phyloP scores from a whole-genome alignment of 1,140 invertebrate genomes.

The Dreissena polymorpha region DNA sequence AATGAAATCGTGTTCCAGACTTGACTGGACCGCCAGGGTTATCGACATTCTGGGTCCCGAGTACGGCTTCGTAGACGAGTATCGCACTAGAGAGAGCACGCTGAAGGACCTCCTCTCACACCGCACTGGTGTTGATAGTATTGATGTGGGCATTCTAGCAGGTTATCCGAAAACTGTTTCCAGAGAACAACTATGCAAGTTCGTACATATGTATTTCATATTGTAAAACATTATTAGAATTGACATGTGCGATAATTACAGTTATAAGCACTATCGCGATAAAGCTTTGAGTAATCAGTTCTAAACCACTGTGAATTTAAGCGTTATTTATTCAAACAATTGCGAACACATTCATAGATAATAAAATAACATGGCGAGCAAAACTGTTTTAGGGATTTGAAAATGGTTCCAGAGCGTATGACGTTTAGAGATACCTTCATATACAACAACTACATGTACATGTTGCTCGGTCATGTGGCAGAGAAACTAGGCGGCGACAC shows the following conservation, averaged over 20 bases:
- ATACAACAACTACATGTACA: constrained; percentile 68
- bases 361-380: not conserved
- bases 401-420: constrained; percentile 46
- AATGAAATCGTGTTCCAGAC: not conserved
- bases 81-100: constrained; percentile 18
- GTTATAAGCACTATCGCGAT: too few species aligned
- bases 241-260: too few species aligned
- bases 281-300: too few species aligned
- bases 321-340: too few species aligned
- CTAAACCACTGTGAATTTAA: too few species aligned
- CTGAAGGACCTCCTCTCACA: constrained; percentile 35
- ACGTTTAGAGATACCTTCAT: constrained; percentile 56
- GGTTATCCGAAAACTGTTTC: constrained; percentile 17
- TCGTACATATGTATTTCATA: not conserved
- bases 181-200: constrained; percentile 38
- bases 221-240: too few species aligned
- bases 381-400: constrained; percentile 52
- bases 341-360: too few species aligned
- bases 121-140: constrained; percentile 27
- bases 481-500: constrained; percentile 46
- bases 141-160: constrained; percentile 19
- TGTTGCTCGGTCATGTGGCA: constrained; percentile 61
- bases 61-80: constrained; percentile 39
- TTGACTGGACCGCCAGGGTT: constrained; percentile 26
- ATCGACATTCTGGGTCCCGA: constrained; percentile 25